phyloP scores from a whole-genome alignment of 30 jellyfish, hydroid and myxozoan species.

The Hydra vulgaris region DNA sequence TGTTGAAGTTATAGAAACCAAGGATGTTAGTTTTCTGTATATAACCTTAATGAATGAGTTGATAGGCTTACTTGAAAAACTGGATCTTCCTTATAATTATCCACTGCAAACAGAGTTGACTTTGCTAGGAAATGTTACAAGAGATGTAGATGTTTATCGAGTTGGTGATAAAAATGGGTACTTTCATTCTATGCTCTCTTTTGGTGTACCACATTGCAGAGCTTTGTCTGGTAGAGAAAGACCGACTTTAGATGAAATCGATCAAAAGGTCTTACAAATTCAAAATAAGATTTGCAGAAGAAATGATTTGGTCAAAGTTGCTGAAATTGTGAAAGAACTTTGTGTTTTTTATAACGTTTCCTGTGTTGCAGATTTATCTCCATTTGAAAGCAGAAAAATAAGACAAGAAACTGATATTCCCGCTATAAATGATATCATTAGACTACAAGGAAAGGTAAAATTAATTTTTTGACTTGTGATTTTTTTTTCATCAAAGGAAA shows the following conservation, averaged over 20 bases:
- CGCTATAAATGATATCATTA: constrained; percentile 45
- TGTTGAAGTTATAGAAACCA: not conserved
- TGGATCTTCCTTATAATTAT: not conserved
- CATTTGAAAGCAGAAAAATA: constrained; percentile 14
- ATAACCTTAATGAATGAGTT: not conserved
- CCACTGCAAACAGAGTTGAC: constrained; percentile 14
- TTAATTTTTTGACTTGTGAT: too few relatives aligned
- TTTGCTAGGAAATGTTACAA: not conserved
- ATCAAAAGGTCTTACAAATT: constrained; percentile 19
- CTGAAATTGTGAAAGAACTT: constrained; percentile 26
- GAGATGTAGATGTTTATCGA: constrained; percentile 15
- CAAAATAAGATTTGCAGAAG: constrained; percentile 21
- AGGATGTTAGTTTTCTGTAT: not conserved
- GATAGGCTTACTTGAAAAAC: constrained; percentile 4
- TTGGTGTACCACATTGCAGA: constrained; percentile 9
- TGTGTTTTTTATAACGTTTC: constrained; percentile 23
- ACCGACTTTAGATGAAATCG: constrained; percentile 19
- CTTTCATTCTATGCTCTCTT: not conserved
- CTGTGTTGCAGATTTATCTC: constrained; percentile 10
- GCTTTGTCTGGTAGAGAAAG: constrained; percentile 14
- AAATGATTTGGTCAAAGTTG: constrained; percentile 1
- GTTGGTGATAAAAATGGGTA: constrained; percentile 13
- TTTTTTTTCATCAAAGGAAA: too few relatives aligned
- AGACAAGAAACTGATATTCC: constrained; percentile 51
- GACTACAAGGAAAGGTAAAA: constrained; percentile 44